Evolutionary conservation across 2,113 vertebrate genomes (phyloP).

Genomic region (Chionodraco myersi): DNA sequence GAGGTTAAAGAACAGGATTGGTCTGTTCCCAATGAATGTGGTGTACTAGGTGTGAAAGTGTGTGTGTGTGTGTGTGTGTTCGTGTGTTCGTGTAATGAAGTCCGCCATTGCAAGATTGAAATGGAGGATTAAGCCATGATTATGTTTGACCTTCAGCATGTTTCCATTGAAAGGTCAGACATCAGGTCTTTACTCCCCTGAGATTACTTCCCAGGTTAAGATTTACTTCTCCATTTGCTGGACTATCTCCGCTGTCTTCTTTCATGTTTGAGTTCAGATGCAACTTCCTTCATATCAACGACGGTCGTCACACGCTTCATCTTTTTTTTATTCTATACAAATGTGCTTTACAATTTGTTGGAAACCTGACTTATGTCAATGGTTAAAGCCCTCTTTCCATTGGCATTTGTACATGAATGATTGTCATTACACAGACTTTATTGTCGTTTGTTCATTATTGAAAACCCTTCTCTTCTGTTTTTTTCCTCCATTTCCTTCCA

Average conservation of each 20-base stretch:
- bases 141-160: slow-evolving; percentile 1
- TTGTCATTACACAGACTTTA: background rate
- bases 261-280: background rate
- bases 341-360: no score
- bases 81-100: background rate
- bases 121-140: background rate
- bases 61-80: background rate
- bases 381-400: background rate
- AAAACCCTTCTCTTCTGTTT: background rate
- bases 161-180: background rate
- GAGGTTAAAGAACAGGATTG: no score
- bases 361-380: background rate
- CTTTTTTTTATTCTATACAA: no score
- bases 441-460: background rate
- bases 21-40: background rate
- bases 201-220: background rate
- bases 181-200: background rate
- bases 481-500: slow-evolving; percentile 61
- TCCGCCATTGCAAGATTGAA: background rate
- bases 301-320: no score
- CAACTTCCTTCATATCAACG: background rate
- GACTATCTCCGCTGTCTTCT: background rate
- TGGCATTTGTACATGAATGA: background rate
- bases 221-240: background rate
- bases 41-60: background rate